Evolutionary conservation across 2,113 vertebrate species (phyloP).

Genomic region (Orcinus orca): DNA sequence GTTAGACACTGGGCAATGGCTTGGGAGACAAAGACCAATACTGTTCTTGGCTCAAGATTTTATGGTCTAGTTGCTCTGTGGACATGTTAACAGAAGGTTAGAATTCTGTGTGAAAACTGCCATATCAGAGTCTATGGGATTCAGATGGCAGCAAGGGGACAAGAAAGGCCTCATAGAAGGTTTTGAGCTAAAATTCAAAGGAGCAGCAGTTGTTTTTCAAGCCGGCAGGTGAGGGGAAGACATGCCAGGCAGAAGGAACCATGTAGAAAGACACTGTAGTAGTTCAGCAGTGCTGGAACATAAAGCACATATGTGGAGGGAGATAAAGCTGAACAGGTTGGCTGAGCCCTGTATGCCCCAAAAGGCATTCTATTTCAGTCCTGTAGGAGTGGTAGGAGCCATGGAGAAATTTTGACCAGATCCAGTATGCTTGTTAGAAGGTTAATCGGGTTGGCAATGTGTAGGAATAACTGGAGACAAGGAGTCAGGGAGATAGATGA

Average conservation of each 20-base stretch:
- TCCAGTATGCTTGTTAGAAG: not conserved
- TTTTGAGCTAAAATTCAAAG: slow-evolving; percentile 49
- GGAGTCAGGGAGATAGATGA: not conserved
- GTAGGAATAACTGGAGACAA: not conserved
- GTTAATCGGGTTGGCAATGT: not conserved
- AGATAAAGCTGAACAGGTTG: not conserved
- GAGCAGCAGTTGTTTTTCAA: slow-evolving; percentile 24
- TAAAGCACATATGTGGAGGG: not conserved
- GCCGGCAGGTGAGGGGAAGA: not conserved
- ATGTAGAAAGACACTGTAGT: not conserved
- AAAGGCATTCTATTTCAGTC: not conserved
- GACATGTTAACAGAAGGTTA: slow-evolving; percentile 37
- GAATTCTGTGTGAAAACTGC: slow-evolving; percentile 40
- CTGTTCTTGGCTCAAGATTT: slow-evolving; percentile 59
- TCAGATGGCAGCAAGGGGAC: not conserved
- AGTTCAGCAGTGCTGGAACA: not conserved
- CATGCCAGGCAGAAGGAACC: not conserved
- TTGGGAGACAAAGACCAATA: slow-evolving; percentile 50
- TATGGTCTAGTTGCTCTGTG: slow-evolving; percentile 35
- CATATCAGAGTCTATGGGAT: not conserved
- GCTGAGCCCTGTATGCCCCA: not conserved
- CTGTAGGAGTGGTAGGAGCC: not conserved
- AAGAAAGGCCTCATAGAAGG: not conserved
- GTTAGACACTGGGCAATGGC: slow-evolving; percentile 34
- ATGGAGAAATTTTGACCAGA: not conserved